A percentile compares a stretch with the other conserved stretches of the same genome.
Evolutionary conservation across 2,888 invertebrate species (phyloP).

Genomic region (Tetramorium bicarinatum): DNA sequence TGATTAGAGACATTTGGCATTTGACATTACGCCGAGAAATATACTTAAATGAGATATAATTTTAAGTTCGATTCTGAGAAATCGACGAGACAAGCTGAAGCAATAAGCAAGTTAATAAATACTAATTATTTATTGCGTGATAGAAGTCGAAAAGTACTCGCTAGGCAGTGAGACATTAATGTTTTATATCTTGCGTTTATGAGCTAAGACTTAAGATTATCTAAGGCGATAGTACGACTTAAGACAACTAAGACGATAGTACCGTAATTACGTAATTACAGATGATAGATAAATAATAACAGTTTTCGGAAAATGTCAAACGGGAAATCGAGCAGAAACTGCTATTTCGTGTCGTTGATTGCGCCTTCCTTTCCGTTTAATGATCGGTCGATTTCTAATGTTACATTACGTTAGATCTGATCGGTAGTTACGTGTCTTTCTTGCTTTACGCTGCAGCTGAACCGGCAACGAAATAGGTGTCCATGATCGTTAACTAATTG

Average conservation of each 20-base stretch:
- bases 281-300: conserved; percentile 1
- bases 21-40: background rate
- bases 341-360: conserved; percentile 26
- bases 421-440: conserved; percentile 18
- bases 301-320: conserved; percentile 24
- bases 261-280: background rate
- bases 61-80: background rate
- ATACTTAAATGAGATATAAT: background rate
- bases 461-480: conserved; percentile 41
- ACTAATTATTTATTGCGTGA: background rate
- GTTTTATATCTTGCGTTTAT: background rate
- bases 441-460: conserved; percentile 6
- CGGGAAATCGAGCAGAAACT: conserved; percentile 30
- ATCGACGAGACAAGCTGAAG: background rate
- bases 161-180: background rate
- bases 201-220: background rate
- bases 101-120: background rate
- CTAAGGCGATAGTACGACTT: background rate
- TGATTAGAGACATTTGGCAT: background rate
- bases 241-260: background rate
- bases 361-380: conserved; percentile 35
- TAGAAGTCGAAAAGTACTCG: background rate
- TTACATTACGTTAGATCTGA: conserved; percentile 41
- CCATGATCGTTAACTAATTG: conserved; percentile 51
- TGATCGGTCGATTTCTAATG: conserved; percentile 40